phyloP scores from a whole-genome alignment of 2,888 invertebrate species.

The Podotricha telesiphe region DNA sequence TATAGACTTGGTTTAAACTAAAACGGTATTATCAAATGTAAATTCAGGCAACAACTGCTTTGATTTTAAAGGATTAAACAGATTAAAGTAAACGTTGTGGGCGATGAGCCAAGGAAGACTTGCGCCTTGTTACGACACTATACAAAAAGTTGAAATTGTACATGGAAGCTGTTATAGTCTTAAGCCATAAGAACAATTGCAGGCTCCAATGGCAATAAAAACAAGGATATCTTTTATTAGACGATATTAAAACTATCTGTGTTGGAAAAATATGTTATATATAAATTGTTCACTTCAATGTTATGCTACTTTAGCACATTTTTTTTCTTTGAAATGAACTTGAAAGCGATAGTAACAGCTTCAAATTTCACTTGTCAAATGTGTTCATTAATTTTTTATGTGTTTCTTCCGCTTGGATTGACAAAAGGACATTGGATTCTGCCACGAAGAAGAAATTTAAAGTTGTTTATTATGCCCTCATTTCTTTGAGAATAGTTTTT shows the following conservation, averaged over 20 bases:
- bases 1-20: conserved; percentile 10
- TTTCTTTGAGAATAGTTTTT: too few species aligned
- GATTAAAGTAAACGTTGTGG: conserved; percentile 15
- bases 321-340: too few species aligned
- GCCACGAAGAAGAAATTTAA: too few species aligned
- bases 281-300: too few species aligned
- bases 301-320: too few species aligned
- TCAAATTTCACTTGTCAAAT: too few species aligned
- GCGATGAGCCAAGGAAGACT: conserved; percentile 14
- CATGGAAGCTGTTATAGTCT: conserved; percentile 1
- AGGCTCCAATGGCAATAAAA: not conserved
- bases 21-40: conserved; percentile 9
- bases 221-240: not conserved
- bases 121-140: conserved; percentile 1
- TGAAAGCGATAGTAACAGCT: too few species aligned
- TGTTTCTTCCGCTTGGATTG: too few species aligned
- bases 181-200: not conserved
- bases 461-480: too few species aligned
- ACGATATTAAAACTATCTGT: not conserved
- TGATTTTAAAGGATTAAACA: conserved; percentile 16
- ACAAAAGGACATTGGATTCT: too few species aligned
- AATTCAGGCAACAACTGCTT: conserved; percentile 10
- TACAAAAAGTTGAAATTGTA: conserved; percentile 18
- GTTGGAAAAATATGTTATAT: not conserved
- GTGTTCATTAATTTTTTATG: too few species aligned